Percentiles rank a stretch among this genome's conserved stretches.
Conservation (phyloP, 2,888 invertebrate species). For the Sesamia inferens region DNA sequence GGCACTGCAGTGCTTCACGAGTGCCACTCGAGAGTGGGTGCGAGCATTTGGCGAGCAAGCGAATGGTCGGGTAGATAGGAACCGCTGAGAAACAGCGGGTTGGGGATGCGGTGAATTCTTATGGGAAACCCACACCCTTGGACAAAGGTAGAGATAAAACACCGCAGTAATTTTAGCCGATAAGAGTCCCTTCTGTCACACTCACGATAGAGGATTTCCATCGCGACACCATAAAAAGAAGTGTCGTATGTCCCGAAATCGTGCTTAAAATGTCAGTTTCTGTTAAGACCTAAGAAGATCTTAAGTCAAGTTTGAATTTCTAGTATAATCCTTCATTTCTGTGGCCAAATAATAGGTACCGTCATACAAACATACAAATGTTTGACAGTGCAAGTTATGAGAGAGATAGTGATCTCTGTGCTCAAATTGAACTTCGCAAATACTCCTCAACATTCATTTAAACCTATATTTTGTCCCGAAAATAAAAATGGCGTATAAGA, state of each 20-base stretch:
- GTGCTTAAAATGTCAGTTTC: background rate
- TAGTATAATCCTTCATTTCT: background rate
- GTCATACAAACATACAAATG: background rate
- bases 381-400: background rate
- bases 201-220: no score
- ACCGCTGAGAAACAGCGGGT: no score
- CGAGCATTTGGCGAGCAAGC: no score
- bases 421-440: conserved; percentile 4
- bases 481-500: conserved; percentile 18
- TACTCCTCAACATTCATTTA: conserved; percentile 10
- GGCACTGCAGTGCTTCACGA: no score
- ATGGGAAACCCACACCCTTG: no score
- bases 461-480: background rate
- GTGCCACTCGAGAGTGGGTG: no score
- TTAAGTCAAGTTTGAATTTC: background rate
- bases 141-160: no score
- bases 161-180: no score
- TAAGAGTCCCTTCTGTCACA: no score
- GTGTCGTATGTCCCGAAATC: background rate
- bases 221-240: no score
- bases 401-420: background rate
- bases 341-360: background rate
- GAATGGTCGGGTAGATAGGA: no score
- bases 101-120: no score
- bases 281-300: background rate